Conservation (phyloP, 2,888 invertebrate genomes). For the Ectemnius lituratus region DNA sequence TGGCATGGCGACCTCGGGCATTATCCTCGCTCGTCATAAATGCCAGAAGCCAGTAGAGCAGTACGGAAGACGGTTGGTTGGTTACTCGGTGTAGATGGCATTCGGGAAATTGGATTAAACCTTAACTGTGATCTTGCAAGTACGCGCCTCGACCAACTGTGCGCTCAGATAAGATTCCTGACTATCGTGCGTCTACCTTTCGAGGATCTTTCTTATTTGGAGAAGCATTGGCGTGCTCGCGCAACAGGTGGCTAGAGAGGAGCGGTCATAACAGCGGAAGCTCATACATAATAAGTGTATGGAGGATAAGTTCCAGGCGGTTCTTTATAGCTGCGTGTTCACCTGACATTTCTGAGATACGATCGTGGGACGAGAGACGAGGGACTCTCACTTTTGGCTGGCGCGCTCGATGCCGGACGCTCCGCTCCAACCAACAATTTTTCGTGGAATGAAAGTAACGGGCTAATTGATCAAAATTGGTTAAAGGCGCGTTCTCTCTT, state of each 20-base stretch:
- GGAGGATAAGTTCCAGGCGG: conserved; percentile 1
- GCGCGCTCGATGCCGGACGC: neutral
- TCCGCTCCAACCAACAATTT: neutral
- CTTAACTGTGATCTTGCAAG: conserved; percentile 46
- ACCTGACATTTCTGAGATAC: neutral
- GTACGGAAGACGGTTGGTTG: neutral
- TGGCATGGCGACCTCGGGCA: conserved; percentile 30
- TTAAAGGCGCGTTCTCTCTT: neutral
- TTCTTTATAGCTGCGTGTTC: neutral
- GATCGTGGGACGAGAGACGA: neutral
- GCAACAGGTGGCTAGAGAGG: neutral
- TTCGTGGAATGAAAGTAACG: neutral
- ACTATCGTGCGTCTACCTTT: conserved; percentile 69
- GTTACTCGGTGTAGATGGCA: conserved; percentile 20
- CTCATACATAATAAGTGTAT: neutral
- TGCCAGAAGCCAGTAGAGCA: conserved; percentile 11
- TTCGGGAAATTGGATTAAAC: conserved; percentile 64
- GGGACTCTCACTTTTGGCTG: conserved; percentile 5
- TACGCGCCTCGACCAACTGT: neutral
- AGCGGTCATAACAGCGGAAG: neutral
- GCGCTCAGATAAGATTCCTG: conserved; percentile 59
- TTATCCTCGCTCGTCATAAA: conserved; percentile 40
- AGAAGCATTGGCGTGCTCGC: conserved; percentile 4
- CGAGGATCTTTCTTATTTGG: neutral
- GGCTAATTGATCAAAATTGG: conserved; percentile 9